Conservation (phyloP, 2,113 vertebrate genomes). For the Neogobius melanostomus region DNA sequence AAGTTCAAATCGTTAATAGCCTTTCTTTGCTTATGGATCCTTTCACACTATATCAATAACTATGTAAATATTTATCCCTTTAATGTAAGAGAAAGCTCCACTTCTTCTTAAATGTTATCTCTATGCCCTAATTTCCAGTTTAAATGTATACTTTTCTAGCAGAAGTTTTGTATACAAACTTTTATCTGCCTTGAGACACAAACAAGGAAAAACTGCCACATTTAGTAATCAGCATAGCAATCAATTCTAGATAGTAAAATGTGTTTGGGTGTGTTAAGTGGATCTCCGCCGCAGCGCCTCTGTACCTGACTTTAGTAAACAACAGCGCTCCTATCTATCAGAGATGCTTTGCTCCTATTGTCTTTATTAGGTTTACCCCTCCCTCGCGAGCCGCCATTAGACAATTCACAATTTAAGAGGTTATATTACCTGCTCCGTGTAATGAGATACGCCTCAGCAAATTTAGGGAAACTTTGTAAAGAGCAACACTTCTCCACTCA, state of each 20-base stretch:
- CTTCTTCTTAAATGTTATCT: background rate
- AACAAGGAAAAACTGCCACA: conserved; percentile 33
- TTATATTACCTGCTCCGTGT: conserved; percentile 54
- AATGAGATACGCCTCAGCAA: conserved; percentile 53
- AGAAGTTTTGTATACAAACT: conserved; percentile 26
- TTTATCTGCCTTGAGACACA: conserved; percentile 25
- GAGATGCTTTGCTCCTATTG: conserved; percentile 51
- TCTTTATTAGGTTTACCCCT: conserved; percentile 69
- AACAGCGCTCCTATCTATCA: conserved; percentile 63
- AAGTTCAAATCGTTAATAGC: no score
- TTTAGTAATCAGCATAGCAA: conserved; percentile 70
- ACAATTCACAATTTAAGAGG: conserved; percentile 55
- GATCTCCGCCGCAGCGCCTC: conserved; percentile 51
- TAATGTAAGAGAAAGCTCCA: no score
- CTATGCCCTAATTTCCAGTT: conserved; percentile 1
- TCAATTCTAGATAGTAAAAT: conserved; percentile 60
- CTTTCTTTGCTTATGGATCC: no score
- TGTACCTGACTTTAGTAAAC: conserved; percentile 53
- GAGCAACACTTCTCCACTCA: conserved; percentile 18
- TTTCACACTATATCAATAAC: no score
- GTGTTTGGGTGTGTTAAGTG: conserved; percentile 59
- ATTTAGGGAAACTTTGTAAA: conserved; percentile 53
- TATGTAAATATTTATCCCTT: no score
- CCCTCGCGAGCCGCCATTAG: conserved; percentile 54
- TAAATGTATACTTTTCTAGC: background rate